phyloP scores from a whole-genome alignment of 2,888 invertebrate genomes.

The Stegana nigrithorax region DNA sequence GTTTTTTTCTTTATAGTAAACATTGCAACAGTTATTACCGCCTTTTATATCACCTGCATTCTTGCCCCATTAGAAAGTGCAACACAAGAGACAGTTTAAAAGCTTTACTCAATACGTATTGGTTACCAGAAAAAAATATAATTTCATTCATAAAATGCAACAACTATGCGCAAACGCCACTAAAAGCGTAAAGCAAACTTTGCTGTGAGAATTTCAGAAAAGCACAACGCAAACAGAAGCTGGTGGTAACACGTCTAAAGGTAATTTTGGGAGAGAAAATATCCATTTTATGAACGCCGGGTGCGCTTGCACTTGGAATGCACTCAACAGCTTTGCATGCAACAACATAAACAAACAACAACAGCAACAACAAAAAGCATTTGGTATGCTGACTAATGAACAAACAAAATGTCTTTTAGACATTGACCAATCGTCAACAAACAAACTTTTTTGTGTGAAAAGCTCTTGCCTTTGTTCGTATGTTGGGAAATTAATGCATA shows the following conservation, averaged over 20 bases:
- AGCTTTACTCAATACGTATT: neutral
- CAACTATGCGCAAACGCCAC: neutral
- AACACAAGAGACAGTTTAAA: no score
- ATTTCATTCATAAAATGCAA: neutral
- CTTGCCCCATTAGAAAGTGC: no score
- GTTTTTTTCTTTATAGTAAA: no score
- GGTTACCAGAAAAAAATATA: neutral
- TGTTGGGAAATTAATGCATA: neutral
- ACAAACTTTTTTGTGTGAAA: no score
- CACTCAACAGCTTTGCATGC: neutral
- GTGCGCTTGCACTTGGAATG: neutral
- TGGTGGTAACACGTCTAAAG: no score
- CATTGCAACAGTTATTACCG: no score
- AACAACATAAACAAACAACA: neutral
- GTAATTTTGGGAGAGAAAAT: neutral
- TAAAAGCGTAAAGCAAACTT: neutral
- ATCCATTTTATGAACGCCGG: constrained; percentile 1
- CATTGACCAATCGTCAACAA: no score
- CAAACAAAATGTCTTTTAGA: neutral
- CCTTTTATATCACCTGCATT: no score
- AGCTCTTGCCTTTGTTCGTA: no score
- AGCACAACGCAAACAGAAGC: no score
- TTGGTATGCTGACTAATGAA: neutral
- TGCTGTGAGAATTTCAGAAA: no score
- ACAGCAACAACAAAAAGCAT: neutral